These are phyloP conservation scores for Aphidius colemani DNA, from an alignment of 2,888 invertebrate genomes.

Conservation along the genomic window DNA sequence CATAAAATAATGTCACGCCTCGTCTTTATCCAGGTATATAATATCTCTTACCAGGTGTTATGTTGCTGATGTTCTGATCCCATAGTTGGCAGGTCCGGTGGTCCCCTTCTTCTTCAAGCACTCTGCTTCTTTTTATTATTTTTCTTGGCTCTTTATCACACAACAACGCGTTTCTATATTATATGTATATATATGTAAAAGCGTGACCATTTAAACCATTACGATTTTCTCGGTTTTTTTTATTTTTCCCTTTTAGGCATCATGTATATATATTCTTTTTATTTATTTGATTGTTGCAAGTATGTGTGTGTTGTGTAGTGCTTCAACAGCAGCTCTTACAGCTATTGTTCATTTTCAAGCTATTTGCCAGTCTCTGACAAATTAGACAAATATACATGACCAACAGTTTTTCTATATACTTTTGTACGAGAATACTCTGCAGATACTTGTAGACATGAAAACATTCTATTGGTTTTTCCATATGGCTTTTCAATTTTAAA, in stretches of 20 bases:
- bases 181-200: constrained; percentile 23
- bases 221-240: constrained; percentile 33
- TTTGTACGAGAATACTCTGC: constrained; percentile 1
- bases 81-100: constrained; percentile 25
- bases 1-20: constrained; percentile 49
- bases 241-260: constrained; percentile 17
- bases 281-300: neutral
- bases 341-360: constrained; percentile 42
- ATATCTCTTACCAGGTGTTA: constrained; percentile 32
- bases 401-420: neutral
- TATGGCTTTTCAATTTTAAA: constrained; percentile 26
- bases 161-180: too few species aligned
- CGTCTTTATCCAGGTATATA: constrained; percentile 33
- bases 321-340: constrained; percentile 26
- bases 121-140: constrained; percentile 10
- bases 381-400: constrained; percentile 38
- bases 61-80: constrained; percentile 6
- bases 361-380: constrained; percentile 47
- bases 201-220: constrained; percentile 38
- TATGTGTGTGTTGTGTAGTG: constrained; percentile 5
- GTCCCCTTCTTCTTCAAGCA: constrained; percentile 10
- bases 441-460: constrained; percentile 25
- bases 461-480: constrained; percentile 33
- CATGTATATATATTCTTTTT: constrained; percentile 2
- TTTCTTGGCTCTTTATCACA: too few species aligned